Evolutionary conservation across 2,113 vertebrate genomes (phyloP), one percentile per base, ranked within the genome.

Genomic region (Trogon melanurus): DNA sequence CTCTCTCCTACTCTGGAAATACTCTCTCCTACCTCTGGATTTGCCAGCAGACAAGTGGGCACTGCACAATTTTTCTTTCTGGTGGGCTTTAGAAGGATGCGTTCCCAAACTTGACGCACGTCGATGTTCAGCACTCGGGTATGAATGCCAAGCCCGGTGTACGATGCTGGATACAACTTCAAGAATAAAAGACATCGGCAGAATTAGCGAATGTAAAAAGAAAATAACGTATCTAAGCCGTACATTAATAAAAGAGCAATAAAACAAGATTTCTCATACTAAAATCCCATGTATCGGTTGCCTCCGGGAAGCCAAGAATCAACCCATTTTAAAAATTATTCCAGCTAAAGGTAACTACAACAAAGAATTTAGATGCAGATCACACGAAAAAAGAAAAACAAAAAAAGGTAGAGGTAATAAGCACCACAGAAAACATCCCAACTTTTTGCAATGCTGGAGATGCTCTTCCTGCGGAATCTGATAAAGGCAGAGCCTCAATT

Each of bases 21-120:
- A 22, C 25, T 69, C 11, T 9, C 25, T 67, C 27, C 26, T 12
- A 16, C 25, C 7, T 79, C 60, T 44, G 5, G 13, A 15, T n/a
- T 22, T 88, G 18, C 57, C 61, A 48, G 17, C 1, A 1, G 47
- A 34, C 12, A 23, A 23, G 61, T 5, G 10, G 5, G 3, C 20
- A 56, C 36, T 29, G 32, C 65, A 81, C 22, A 48, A 17, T 14
- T 56, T 45, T 29, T 32, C n/a, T n/a, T 17, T 5, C 44, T 60
- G 16, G 9, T 10, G 34, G 25, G 48, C 0, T 0, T 51, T 11
- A 64, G 44, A 6, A 38, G 9, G 32, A 36, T 11, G 18, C 0
- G 2, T 51, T 56, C 45, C 67, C 38, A 51, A 78, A 7, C 2
- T 6, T 65, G 51, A 58, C 12, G 10, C 12, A 13, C 6, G 3